A percentile compares a stretch with the other conserved stretches of the same genome.
These are phyloP conservation scores for Cardiocondyla obscurior DNA, from an alignment of 1,140 invertebrate species.

Conservation along the genomic window DNA sequence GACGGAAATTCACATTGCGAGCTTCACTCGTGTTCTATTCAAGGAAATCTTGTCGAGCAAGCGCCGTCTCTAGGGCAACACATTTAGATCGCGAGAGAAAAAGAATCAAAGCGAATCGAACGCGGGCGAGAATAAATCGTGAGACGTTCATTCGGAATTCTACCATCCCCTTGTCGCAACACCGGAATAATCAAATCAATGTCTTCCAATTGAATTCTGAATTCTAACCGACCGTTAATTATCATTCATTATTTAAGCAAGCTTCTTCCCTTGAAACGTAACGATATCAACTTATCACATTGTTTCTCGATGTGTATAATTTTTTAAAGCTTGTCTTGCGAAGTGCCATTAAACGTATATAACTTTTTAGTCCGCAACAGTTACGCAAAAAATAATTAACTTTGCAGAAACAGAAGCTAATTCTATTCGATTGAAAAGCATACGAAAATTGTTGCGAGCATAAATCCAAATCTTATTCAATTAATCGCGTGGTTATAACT, in stretches of 20 bases:
- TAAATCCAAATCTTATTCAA: not conserved
- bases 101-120: not conserved
- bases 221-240: conserved; percentile 43
- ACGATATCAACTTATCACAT: not conserved
- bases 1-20: conserved; percentile 23
- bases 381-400: not conserved
- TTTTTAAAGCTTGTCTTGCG: not conserved
- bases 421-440: not conserved
- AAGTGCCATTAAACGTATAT: not conserved
- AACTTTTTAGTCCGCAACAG: not conserved
- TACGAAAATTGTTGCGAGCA: not conserved
- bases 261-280: not conserved
- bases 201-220: conserved; percentile 15
- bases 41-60: not conserved
- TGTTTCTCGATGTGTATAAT: not conserved
- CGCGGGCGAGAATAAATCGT: not conserved
- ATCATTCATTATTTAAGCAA: conserved; percentile 31
- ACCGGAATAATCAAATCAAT: conserved; percentile 42
- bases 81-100: not conserved
- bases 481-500: not conserved
- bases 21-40: not conserved
- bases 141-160: conserved; percentile 6
- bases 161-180: not conserved
- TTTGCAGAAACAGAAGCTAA: not conserved
- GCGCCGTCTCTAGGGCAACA: not conserved